Conservation (phyloP, 2,113 vertebrate species). For the Pachycephala philippinensis region DNA sequence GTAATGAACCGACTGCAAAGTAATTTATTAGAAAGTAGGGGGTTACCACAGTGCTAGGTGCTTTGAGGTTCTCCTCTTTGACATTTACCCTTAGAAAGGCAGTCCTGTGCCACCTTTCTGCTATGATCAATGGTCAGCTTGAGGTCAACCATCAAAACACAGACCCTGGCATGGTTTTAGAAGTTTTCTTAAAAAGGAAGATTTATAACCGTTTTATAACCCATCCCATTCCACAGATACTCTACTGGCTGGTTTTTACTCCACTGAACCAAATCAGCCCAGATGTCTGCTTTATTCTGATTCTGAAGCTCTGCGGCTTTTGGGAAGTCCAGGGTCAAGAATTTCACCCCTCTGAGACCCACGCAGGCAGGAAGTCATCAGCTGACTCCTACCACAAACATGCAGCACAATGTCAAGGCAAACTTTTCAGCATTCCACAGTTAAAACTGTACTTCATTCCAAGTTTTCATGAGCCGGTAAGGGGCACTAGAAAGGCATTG, state of each 20-base stretch:
- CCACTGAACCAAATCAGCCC: neutral
- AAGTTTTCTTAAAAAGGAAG: neutral
- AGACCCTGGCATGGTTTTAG: neutral
- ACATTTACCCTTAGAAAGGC: neutral
- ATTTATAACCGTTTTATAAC: neutral
- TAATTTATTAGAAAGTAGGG: neutral
- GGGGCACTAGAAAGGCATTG: neutral
- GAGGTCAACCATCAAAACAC: neutral
- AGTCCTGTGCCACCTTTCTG: neutral
- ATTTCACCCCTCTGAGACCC: conserved; percentile 7
- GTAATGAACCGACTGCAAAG: neutral
- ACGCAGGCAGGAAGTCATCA: conserved; percentile 29
- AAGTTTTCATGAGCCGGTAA: conserved; percentile 4
- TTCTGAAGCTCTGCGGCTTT: neutral
- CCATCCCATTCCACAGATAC: neutral
- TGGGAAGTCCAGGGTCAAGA: conserved; percentile 19
- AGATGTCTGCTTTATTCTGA: neutral
- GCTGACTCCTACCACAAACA: conserved; percentile 43
- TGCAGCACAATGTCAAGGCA: neutral
- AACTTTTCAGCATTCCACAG: conserved; percentile 20
- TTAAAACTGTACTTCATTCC: neutral
- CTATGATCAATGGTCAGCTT: neutral
- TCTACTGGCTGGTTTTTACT: neutral
- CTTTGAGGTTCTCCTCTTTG: neutral
- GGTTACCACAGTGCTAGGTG: neutral